Percentiles rank a stretch among this genome's conserved stretches.
Evolutionary conservation across 2,888 invertebrate genomes (phyloP).

Genomic region (Uloborus plumipes): DNA sequence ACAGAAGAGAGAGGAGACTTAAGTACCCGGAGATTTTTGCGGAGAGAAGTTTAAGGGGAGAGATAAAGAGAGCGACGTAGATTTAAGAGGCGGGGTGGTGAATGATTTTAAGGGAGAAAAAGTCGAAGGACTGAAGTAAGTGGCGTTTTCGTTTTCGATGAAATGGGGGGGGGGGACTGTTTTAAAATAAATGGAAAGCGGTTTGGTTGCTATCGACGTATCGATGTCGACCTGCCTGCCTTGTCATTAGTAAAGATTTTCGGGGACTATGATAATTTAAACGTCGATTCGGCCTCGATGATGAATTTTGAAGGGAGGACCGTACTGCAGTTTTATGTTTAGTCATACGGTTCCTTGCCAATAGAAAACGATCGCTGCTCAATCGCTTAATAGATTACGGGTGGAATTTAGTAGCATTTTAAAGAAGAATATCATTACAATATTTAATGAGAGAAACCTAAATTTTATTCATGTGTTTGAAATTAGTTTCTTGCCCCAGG

Average conservation of each 20-base stretch:
- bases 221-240: constrained; percentile 59
- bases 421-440: too few species aligned
- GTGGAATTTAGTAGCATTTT: too few species aligned
- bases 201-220: constrained; percentile 53
- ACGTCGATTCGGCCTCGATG: constrained; percentile 52
- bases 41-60: constrained; percentile 8
- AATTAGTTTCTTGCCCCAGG: too few species aligned
- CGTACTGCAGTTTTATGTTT: too few species aligned
- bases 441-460: too few species aligned
- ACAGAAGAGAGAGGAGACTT: constrained; percentile 35
- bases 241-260: constrained; percentile 63
- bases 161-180: constrained; percentile 11
- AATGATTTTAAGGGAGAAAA: constrained; percentile 54
- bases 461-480: too few species aligned
- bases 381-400: too few species aligned
- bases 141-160: constrained; percentile 40
- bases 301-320: constrained; percentile 29
- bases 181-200: constrained; percentile 61
- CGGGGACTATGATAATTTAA: constrained; percentile 58
- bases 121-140: constrained; percentile 42
- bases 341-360: constrained; percentile 23
- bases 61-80: constrained; percentile 42
- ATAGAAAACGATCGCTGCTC: constrained; percentile 10
- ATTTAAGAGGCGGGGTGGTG: constrained; percentile 37
- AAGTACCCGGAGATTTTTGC: constrained; percentile 53